Percentiles rank a stretch among this genome's conserved stretches.
Conservation (phyloP, 2,888 invertebrate species). For the Parapristionchus giblindavisi region DNA sequence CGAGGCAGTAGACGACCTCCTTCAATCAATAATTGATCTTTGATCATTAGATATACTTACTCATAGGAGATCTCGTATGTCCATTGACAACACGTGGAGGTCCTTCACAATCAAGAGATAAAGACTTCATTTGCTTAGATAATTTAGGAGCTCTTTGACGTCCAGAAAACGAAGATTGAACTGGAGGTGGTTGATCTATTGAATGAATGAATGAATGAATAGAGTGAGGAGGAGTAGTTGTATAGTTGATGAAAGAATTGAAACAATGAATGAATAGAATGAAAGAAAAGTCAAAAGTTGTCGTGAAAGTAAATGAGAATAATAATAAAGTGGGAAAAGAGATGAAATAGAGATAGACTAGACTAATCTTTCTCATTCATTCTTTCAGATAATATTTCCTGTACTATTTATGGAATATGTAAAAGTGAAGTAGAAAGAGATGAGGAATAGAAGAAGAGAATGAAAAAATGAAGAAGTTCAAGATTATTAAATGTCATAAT, state of each 20-base stretch:
- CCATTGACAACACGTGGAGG: conserved; percentile 53
- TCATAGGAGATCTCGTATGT: conserved; percentile 46
- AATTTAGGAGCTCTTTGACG: conserved; percentile 66
- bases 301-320: not conserved
- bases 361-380: conserved; percentile 23
- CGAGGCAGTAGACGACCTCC: conserved; percentile 50
- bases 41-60: conserved; percentile 24
- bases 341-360: not conserved
- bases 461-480: not conserved
- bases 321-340: not conserved
- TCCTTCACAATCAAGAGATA: conserved; percentile 67
- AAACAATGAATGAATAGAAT: not conserved
- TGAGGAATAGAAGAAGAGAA: not conserved
- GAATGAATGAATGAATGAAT: conserved; percentile 7
- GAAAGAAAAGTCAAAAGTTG: not conserved
- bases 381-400: conserved; percentile 10
- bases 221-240: not conserved
- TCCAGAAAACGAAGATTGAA: conserved; percentile 36
- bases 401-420: not conserved
- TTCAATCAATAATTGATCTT: conserved; percentile 9
- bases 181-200: not conserved
- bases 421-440: not conserved
- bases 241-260: not conserved
- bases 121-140: conserved; percentile 68
- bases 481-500: not conserved